Percentiles rank a stretch among this genome's conserved stretches.
These are phyloP conservation scores for Anolis carolinensis DNA, from an alignment of 2,113 vertebrate species.

Conservation along the genomic window DNA sequence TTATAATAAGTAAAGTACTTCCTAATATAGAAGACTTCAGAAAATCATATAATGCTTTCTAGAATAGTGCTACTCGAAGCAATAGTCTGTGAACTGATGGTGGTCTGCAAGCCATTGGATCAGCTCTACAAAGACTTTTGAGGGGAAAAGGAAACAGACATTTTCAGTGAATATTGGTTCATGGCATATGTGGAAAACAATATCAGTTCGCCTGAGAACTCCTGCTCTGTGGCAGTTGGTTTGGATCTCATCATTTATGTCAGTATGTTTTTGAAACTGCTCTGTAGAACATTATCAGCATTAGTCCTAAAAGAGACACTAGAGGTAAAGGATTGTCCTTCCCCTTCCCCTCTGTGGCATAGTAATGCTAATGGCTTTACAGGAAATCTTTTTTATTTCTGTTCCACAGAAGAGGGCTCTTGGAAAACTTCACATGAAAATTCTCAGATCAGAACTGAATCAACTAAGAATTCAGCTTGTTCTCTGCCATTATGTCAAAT, in stretches of 20 bases:
- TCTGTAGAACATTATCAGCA: background rate
- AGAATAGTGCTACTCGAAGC: too few species aligned
- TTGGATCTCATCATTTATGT: background rate
- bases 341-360: background rate
- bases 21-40: background rate
- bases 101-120: too few species aligned
- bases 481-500: constrained; percentile 60
- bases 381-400: background rate
- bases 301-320: background rate
- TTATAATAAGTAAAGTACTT: background rate
- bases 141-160: too few species aligned
- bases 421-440: constrained; percentile 72
- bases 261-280: background rate
- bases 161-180: too few species aligned
- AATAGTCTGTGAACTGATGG: too few species aligned
- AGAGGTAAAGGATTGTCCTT: background rate
- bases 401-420: constrained; percentile 68
- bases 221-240: background rate
- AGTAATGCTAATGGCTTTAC: background rate
- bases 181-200: too few species aligned
- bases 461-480: constrained; percentile 48
- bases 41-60: background rate
- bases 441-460: constrained; percentile 63
- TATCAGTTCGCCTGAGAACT: too few species aligned
- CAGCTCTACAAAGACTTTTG: too few species aligned